Evolutionary conservation across 1,140 invertebrate genomes (phyloP).

Genomic region (Glossosoma conforme): DNA sequence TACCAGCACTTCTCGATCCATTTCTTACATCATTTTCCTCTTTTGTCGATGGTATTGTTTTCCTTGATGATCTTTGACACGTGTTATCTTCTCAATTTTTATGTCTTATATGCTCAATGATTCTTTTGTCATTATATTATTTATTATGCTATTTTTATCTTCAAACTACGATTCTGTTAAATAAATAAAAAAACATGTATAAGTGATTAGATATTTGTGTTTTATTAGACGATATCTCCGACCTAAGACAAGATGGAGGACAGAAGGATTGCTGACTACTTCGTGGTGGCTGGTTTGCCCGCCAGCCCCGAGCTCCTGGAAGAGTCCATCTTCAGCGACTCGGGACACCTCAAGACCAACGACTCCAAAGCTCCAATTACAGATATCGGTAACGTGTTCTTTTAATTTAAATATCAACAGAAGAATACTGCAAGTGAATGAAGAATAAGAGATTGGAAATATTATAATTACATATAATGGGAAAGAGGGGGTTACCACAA

Average conservation of each 20-base stretch:
- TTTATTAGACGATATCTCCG: background rate
- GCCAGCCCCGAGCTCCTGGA: slow-evolving; percentile 73
- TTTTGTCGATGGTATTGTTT: too few relatives aligned
- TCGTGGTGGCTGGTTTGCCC: slow-evolving; percentile 93
- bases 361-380: slow-evolving; percentile 85
- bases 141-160: background rate
- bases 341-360: slow-evolving; percentile 70
- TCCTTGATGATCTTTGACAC: too few relatives aligned
- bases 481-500: too few relatives aligned
- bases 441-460: too few relatives aligned
- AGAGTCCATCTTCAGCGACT: slow-evolving; percentile 74
- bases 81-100: too few relatives aligned
- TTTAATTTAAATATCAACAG: background rate
- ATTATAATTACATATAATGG: too few relatives aligned
- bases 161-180: too few relatives aligned
- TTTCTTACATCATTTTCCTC: too few relatives aligned
- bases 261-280: slow-evolving; percentile 85
- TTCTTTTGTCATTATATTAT: background rate
- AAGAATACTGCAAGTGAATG: too few relatives aligned
- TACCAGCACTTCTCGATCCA: too few relatives aligned
- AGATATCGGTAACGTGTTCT: slow-evolving; percentile 57
- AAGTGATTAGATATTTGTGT: background rate
- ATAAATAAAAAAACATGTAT: background rate
- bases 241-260: slow-evolving; percentile 66
- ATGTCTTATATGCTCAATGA: background rate